These are phyloP conservation scores for Catharus ustulatus DNA, from an alignment of 2,797 vertebrate genomes.

Conservation along the genomic window DNA sequence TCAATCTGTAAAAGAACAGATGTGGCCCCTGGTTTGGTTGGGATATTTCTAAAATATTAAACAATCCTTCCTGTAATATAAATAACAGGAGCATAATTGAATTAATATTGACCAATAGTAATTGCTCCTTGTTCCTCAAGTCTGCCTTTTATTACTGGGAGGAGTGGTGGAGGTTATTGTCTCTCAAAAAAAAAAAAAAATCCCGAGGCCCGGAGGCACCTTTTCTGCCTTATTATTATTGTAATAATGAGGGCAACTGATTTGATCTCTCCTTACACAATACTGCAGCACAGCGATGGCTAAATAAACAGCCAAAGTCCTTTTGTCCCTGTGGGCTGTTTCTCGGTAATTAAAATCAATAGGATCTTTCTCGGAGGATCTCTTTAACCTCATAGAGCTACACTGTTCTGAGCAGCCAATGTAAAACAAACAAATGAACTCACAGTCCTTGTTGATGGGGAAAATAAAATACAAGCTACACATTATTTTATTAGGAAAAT, in stretches of 20 bases:
- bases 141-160: constrained; percentile 65
- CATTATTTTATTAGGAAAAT: constrained; percentile 54
- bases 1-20: constrained; percentile 19
- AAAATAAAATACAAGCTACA: constrained; percentile 28
- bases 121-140: constrained; percentile 77
- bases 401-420: constrained; percentile 65
- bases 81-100: constrained; percentile 78
- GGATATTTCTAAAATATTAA: constrained; percentile 59
- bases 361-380: constrained; percentile 89
- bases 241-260: constrained; percentile 91
- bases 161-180: constrained; percentile 73
- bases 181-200: constrained; percentile 74
- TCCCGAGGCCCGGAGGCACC: constrained; percentile 80
- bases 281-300: constrained; percentile 82
- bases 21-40: not conserved
- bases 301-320: constrained; percentile 94
- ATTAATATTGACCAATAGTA: constrained; percentile 82
- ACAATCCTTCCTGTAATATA: constrained; percentile 63
- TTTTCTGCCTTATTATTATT: constrained; percentile 90
- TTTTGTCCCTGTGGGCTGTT: constrained; percentile 92
- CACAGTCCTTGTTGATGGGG: constrained; percentile 19
- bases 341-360: constrained; percentile 99
- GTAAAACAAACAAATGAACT: constrained; percentile 75
- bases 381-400: constrained; percentile 81
- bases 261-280: constrained; percentile 94